Conservation (phyloP, 2,888 invertebrate species). For the Trachelus troglodyta region DNA sequence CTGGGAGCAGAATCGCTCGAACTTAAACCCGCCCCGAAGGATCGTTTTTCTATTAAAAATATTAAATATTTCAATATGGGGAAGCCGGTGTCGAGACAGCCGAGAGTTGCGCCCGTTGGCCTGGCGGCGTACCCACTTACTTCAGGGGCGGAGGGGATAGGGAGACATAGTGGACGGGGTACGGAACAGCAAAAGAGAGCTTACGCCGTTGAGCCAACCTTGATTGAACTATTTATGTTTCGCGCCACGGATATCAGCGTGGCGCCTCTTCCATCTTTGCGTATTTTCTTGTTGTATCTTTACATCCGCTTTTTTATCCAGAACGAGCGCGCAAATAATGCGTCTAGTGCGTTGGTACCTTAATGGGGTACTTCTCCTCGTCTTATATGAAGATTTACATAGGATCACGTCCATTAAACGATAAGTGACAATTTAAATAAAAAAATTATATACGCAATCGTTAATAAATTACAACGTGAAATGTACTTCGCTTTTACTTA, state of each 20-base stretch:
- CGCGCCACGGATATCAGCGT: conserved; percentile 34
- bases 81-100: conserved; percentile 25
- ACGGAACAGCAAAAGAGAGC: conserved; percentile 31
- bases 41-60: conserved; percentile 54
- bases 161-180: conserved; percentile 6
- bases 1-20: conserved; percentile 11
- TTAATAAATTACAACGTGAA: not conserved
- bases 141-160: conserved; percentile 2
- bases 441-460: not conserved
- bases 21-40: conserved; percentile 23
- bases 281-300: not conserved
- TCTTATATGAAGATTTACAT: not conserved
- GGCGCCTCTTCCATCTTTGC: conserved; percentile 23
- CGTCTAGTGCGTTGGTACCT: too few relatives aligned
- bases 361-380: too few relatives aligned
- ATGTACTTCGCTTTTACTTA: not conserved
- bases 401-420: not conserved
- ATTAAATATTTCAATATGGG: conserved; percentile 51
- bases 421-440: not conserved
- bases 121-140: conserved; percentile 15
- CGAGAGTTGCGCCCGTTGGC: conserved; percentile 18
- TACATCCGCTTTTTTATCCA: not conserved
- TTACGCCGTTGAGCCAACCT: conserved; percentile 48
- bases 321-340: too few relatives aligned
- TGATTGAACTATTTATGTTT: conserved; percentile 56